Percentiles rank a stretch among this genome's conserved stretches.
Evolutionary conservation across 1,140 invertebrate species (phyloP).

Genomic region (Dendroctonus ponderosae): DNA sequence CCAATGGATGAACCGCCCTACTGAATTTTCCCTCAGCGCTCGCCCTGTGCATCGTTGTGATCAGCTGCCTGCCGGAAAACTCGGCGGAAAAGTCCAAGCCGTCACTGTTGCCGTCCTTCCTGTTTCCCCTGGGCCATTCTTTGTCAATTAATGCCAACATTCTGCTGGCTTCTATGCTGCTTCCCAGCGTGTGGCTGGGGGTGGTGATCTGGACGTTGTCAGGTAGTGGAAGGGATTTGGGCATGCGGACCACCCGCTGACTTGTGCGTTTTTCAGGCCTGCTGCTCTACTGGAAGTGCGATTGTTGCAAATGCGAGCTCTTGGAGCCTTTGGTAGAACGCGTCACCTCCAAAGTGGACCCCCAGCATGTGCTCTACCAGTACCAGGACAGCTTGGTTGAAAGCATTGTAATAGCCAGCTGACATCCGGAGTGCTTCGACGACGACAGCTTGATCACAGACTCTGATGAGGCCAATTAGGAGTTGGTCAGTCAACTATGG

Average conservation of each 20-base stretch:
- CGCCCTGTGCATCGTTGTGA: conserved; percentile 5
- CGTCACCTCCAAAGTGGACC: conserved; percentile 25
- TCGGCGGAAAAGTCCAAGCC: conserved; percentile 30
- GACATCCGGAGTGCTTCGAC: conserved; percentile 38
- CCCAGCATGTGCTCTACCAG: conserved; percentile 18
- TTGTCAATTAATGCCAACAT: conserved; percentile 23
- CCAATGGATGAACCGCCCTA: not conserved
- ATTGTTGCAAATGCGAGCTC: conserved; percentile 36
- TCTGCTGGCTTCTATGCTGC: conserved; percentile 21
- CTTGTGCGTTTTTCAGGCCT: conserved; percentile 24
- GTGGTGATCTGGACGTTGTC: conserved; percentile 35
- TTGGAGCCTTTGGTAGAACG: conserved; percentile 25
- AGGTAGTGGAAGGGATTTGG: conserved; percentile 15
- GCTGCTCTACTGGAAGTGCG: conserved; percentile 34
- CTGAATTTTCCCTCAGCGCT: not conserved
- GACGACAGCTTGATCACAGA: conserved; percentile 31
- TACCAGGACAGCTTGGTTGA: conserved; percentile 27
- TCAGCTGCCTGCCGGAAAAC: conserved; percentile 31
- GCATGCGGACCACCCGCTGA: not conserved
- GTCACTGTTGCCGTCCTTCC: conserved; percentile 25
- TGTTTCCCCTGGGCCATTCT: conserved; percentile 26
- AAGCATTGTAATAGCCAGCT: conserved; percentile 35
- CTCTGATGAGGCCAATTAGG: conserved; percentile 27
- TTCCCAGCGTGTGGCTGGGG: conserved; percentile 31
- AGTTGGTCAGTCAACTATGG: too few relatives aligned